Evolutionary conservation across 1,140 invertebrate species (phyloP).

Genomic region (Drosophila ficusphila): DNA sequence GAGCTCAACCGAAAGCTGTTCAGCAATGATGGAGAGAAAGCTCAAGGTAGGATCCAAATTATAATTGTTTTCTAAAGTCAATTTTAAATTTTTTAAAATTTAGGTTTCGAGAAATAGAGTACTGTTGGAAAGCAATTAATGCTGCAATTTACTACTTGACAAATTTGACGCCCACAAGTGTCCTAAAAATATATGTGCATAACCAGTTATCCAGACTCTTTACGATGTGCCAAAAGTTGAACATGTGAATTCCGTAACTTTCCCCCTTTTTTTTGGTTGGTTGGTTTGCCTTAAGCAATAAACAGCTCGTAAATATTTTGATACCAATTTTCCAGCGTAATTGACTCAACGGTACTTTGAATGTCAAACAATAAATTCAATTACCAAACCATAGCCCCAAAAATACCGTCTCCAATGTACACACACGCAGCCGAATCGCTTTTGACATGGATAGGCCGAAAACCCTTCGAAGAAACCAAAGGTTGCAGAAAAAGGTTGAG

Average conservation of each 20-base stretch:
- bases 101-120: not conserved
- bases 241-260: conserved; percentile 75
- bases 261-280: not conserved
- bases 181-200: conserved; percentile 19
- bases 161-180: conserved; percentile 34
- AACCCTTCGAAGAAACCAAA: conserved; percentile 28
- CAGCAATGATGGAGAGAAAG: not conserved
- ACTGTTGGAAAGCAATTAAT: conserved; percentile 40
- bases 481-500: not conserved
- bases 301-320: conserved; percentile 83
- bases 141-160: conserved; percentile 57
- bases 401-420: not conserved
- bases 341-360: conserved; percentile 79
- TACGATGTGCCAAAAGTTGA: conserved; percentile 28
- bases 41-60: not conserved
- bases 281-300: conserved; percentile 75
- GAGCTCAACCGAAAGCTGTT: conserved; percentile 25
- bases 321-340: conserved; percentile 81
- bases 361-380: conserved; percentile 83
- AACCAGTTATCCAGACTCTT: not conserved
- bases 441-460: conserved; percentile 49
- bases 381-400: conserved; percentile 71
- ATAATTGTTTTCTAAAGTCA: not conserved
- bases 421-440: conserved; percentile 29
- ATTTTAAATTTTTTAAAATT: not conserved